Percentiles rank a stretch among this genome's conserved stretches.
phyloP scores from a whole-genome alignment of 2,113 vertebrate genomes.

The Cricetomys ansorgei region DNA sequence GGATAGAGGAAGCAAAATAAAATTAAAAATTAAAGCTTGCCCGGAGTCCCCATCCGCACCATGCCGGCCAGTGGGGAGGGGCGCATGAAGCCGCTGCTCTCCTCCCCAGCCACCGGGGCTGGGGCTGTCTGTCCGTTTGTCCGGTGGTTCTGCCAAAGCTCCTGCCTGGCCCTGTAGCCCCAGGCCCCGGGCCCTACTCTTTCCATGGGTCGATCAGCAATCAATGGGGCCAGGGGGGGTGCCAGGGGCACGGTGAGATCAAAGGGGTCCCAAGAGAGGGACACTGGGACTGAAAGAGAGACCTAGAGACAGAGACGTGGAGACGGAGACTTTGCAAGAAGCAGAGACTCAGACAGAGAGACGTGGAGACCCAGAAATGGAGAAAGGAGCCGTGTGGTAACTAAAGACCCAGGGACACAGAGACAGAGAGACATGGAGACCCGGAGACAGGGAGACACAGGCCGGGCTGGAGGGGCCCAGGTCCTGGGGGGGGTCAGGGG shows the following conservation, averaged over 20 bases:
- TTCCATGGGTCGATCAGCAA: slow-evolving; percentile 65
- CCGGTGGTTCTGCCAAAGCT: slow-evolving; percentile 18
- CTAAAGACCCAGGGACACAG: neutral
- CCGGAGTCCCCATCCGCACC: slow-evolving; percentile 79
- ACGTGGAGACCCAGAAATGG: neutral
- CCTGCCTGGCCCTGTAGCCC: slow-evolving; percentile 39
- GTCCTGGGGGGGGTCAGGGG: no score
- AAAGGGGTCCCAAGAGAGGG: slow-evolving; percentile 77
- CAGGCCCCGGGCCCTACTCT: neutral
- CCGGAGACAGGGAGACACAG: no score
- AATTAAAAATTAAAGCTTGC: slow-evolving; percentile 85
- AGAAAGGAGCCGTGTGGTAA: neutral
- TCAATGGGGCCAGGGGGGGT: slow-evolving; percentile 80
- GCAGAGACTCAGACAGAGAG: neutral
- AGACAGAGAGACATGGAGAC: neutral
- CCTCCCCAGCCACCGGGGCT: neutral
- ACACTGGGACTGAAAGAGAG: slow-evolving; percentile 42
- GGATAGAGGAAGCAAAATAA: slow-evolving; percentile 83
- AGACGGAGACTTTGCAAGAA: neutral
- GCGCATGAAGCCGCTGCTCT: slow-evolving; percentile 7
- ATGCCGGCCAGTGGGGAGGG: slow-evolving; percentile 5
- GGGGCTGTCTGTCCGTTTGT: neutral
- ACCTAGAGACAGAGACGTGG: neutral
- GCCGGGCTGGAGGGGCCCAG: no score
- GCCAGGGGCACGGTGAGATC: slow-evolving; percentile 79